Evolutionary conservation across 2,113 vertebrate species (phyloP).

Genomic region (Chrysochloris asiatica): DNA sequence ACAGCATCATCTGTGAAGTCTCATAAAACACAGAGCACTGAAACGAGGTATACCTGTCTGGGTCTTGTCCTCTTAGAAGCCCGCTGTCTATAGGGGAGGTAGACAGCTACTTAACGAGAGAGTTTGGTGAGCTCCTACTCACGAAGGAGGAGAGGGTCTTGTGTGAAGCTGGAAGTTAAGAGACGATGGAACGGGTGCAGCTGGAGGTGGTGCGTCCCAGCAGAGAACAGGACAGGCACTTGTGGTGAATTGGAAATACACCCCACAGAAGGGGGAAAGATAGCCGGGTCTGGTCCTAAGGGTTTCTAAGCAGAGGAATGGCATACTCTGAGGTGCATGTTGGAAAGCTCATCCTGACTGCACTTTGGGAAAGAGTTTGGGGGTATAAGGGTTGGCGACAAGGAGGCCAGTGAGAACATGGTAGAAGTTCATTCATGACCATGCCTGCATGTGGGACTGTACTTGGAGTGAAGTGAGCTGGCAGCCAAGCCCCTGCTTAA

Average conservation of each 20-base stretch:
- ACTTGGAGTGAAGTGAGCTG: neutral
- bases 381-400: neutral
- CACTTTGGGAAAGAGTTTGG: no score
- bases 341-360: neutral
- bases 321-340: neutral
- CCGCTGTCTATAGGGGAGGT: neutral
- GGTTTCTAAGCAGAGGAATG: neutral
- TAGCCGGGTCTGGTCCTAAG: neutral
- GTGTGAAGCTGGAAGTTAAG: neutral
- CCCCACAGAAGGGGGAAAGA: neutral
- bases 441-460: fast-evolving
- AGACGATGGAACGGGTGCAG: neutral
- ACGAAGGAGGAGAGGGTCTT: neutral
- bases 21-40: no score
- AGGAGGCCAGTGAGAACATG: neutral
- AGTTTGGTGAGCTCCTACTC: neutral
- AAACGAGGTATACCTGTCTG: no score
- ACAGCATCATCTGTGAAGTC: no score
- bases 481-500: constrained; percentile 16
- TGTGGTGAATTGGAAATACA: no score
- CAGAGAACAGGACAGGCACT: no score
- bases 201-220: no score
- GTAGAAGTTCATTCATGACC: neutral
- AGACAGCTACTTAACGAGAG: neutral
- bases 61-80: no score